Percentiles rank a stretch among this genome's conserved stretches.
Evolutionary conservation across 1,140 invertebrate genomes (phyloP).

Genomic region (Dinoponera quadriceps): DNA sequence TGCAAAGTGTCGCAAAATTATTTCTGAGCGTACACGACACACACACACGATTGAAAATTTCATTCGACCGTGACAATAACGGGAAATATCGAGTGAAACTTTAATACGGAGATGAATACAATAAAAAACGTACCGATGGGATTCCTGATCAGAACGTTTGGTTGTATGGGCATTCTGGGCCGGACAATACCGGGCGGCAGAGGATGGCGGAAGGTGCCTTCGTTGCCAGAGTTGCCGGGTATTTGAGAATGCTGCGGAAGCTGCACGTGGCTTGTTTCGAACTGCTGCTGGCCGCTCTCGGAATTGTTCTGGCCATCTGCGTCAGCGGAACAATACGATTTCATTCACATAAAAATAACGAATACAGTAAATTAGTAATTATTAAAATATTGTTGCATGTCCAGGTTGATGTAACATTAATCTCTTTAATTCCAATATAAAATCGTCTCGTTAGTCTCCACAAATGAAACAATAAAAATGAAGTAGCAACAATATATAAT

Average conservation of each 20-base stretch:
- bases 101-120: constrained; percentile 10
- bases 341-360: neutral
- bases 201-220: constrained; percentile 87
- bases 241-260: constrained; percentile 80
- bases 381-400: neutral
- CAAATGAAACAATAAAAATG: too few species aligned
- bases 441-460: too few species aligned
- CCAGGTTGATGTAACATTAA: too few species aligned
- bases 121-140: constrained; percentile 76
- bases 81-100: too few species aligned
- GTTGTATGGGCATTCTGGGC: constrained; percentile 83
- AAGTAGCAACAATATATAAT: too few species aligned
- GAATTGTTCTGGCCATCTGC: constrained; percentile 74
- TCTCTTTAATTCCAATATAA: too few species aligned
- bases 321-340: constrained; percentile 17
- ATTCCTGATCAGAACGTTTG: constrained; percentile 82
- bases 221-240: constrained; percentile 73
- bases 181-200: constrained; percentile 86
- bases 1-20: constrained; percentile 78
- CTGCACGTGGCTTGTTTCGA: constrained; percentile 80
- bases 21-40: constrained; percentile 67
- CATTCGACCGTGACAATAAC: too few species aligned
- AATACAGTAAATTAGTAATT: constrained; percentile 3
- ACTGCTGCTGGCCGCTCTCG: constrained; percentile 77
- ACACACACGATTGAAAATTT: neutral